Percentiles rank a stretch among this genome's conserved stretches.
Conservation (phyloP, 2,113 vertebrate genomes). For the Micronycteris hirsuta region DNA sequence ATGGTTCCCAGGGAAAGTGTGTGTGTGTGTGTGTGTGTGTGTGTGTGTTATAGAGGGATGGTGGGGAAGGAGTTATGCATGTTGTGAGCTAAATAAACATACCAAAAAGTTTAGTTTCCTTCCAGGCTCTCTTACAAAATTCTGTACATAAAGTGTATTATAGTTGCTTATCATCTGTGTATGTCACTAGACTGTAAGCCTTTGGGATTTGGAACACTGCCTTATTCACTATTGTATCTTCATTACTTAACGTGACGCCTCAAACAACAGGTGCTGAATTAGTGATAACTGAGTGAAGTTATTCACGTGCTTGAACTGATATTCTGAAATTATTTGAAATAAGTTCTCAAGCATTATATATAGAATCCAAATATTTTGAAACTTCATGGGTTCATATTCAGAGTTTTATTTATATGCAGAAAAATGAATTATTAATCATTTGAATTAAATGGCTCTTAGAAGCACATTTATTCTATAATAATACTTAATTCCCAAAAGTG, state of each 20-base stretch:
- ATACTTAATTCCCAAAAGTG: not conserved
- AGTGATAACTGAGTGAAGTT: not conserved
- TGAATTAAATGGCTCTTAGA: not conserved
- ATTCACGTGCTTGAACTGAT: not conserved
- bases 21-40: not conserved
- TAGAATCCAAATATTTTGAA: slow-evolving; percentile 7
- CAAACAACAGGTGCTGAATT: not conserved
- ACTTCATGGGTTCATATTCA: not conserved
- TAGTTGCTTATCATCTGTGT: not conserved
- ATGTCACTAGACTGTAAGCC: not conserved
- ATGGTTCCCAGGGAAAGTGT: not conserved
- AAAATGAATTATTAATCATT: slow-evolving; percentile 33
- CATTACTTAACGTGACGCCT: not conserved
- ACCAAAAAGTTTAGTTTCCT: not conserved
- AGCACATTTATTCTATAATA: not conserved
- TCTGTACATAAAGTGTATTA: not conserved
- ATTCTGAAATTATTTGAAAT: not conserved
- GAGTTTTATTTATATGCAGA: not conserved
- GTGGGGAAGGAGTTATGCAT: not conserved
- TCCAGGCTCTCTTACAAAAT: not conserved
- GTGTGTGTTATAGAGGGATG: not conserved
- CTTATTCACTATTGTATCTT: not conserved
- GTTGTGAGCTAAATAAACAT: not conserved
- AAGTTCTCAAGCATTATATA: not conserved
- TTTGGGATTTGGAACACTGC: not conserved